Conservation (phyloP, 1,140 invertebrate species). For the Gryllus bimaculatus region DNA sequence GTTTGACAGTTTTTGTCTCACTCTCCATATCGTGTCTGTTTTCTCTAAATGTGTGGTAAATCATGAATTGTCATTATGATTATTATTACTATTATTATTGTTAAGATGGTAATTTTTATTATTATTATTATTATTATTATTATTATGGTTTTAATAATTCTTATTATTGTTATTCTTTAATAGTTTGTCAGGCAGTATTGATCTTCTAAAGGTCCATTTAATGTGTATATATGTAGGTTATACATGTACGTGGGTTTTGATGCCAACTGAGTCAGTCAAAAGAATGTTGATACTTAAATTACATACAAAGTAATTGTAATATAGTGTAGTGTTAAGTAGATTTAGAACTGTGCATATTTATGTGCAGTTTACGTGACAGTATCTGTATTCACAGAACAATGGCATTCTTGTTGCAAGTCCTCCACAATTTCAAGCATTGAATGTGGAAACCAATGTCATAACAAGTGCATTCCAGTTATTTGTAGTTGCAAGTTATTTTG, state of each 20-base stretch:
- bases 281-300: not conserved
- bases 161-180: not conserved
- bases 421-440: not conserved
- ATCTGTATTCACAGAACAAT: not conserved
- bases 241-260: not conserved
- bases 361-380: not conserved
- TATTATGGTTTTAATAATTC: no score
- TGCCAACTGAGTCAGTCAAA: conserved; percentile 3
- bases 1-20: not conserved
- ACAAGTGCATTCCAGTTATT: not conserved
- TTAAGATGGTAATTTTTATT: no score
- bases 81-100: no score
- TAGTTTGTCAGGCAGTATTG: not conserved
- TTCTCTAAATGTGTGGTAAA: not conserved
- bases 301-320: not conserved
- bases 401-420: not conserved
- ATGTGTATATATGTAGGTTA: not conserved
- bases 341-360: not conserved
- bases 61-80: not conserved
- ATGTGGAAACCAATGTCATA: not conserved
- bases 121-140: no score
- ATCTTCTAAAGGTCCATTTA: not conserved
- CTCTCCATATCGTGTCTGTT: not conserved
- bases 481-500: not conserved
- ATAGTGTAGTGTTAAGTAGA: not conserved